Percentiles rank a stretch among this genome's conserved stretches.
phyloP scores from a whole-genome alignment of 2,888 invertebrate genomes.

The Drosophila rubida region DNA sequence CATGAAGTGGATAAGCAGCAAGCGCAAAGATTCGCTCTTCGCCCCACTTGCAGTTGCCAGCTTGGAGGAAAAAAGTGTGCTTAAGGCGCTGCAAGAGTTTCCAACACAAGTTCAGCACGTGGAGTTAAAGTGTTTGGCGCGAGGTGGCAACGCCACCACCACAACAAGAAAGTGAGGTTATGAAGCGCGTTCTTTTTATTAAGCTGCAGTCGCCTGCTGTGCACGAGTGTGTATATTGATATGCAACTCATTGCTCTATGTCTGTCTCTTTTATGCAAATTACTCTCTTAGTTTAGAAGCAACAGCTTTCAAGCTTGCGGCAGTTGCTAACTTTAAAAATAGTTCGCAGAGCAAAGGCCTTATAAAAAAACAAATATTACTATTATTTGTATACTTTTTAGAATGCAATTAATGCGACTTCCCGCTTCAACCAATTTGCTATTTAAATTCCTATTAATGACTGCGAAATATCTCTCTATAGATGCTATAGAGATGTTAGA shows the following conservation, averaged over 20 bases:
- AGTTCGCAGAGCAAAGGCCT: too few relatives aligned
- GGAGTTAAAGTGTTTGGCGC: constrained; percentile 9
- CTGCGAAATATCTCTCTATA: too few relatives aligned
- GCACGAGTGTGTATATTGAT: not conserved
- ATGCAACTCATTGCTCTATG: too few relatives aligned
- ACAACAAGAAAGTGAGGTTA: constrained; percentile 8
- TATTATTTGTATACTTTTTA: too few relatives aligned
- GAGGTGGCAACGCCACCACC: constrained; percentile 11
- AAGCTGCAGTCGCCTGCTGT: not conserved
- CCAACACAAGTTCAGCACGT: constrained; percentile 9
- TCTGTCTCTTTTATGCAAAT: too few relatives aligned
- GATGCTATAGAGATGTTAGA: too few relatives aligned
- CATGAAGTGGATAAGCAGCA: constrained; percentile 51
- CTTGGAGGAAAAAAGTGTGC: not conserved
- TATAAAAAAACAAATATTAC: too few relatives aligned
- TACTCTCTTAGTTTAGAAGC: not conserved
- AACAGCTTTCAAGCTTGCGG: too few relatives aligned
- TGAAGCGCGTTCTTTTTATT: not conserved
- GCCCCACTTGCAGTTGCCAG: constrained; percentile 1
- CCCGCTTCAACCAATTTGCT: too few relatives aligned
- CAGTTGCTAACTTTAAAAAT: too few relatives aligned
- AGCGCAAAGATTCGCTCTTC: constrained; percentile 1
- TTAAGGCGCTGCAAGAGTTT: constrained; percentile 13
- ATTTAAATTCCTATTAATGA: too few relatives aligned
- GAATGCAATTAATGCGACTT: too few relatives aligned